Base-by-base conservation (phyloP, 2,888 invertebrate species). In the Nipponacmea schrenckii region DNA sequence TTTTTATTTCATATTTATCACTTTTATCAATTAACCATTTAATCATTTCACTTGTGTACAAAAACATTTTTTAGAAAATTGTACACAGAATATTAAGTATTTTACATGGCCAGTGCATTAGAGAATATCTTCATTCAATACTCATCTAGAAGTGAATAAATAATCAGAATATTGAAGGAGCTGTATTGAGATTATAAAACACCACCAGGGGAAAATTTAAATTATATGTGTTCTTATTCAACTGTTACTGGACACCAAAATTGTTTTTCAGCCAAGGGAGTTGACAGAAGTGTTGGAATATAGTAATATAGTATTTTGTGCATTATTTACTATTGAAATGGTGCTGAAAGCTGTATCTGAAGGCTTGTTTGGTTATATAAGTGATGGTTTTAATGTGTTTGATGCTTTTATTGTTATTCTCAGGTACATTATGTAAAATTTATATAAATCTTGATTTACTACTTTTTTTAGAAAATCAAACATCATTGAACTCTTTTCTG, bases 331-430 rank as follows among this genome's bases (percentile, higher is more conserved):
- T 39, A 93, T 97, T 1, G 99, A 99, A 91, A 99, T 99, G 99
- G 84, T 97, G 75, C 91, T 99, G 64, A 99, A 99, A 91, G 91
- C 99, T 62, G 91, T 96, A 71, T 95, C 98, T 0, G 97, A 98
- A 89, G 99, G 99, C 1, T 94, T 96, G 0, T 97, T 97, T 87
- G 96, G 95, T 68, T 99, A 99, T 88, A 94, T 99, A 83, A 93
- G 96, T 81, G 98, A 98, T 89, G 98, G 98, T 45, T 99, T 99
- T 90, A 99, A 99, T 90, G 95, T 99, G 4, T 99, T 99, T 89
- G 99, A 99, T 90, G 99, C 98, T 26, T 92, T 97, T 78, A 99
- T 99, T 88, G 99, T 99, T 64, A 93, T 98, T 80, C 91, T 99
- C 83, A 98, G 98, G 98, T 97, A n/a, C n/a, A n/a, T n/a, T n/a